Evolutionary conservation across 2,888 invertebrate genomes (phyloP), one percentile per base, ranked within the genome.

Genomic region (Furcula furcula): DNA sequence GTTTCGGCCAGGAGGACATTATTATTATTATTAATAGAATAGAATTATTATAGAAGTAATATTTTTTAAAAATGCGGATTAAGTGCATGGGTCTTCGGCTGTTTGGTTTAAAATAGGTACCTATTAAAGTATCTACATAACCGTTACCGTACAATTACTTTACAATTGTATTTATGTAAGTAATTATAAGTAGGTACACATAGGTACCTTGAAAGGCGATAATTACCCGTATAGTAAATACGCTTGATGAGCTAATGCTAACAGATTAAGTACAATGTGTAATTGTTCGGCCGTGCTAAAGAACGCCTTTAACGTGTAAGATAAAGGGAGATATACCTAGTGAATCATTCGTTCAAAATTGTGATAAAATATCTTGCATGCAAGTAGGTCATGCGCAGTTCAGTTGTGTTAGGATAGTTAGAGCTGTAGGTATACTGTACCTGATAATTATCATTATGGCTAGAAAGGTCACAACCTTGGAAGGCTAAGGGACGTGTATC

Each of bases 281-380:
- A 32, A 27, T 50, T 46, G 48, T 67, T 56, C 30, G 33, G 30
- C 13, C 12, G 28, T 30, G 33, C 7, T 43, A 37, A 42, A 44
- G 41, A 56, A 55, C 59, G 47, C 49, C 45, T 54, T 54, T 51
- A 63, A 29, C 43, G 52, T 46, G 48, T 42, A 55, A 63, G 65
- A 70, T 65, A 67, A 67, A 47, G 36, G 53, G 41, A 50, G 57
- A 60, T 63, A 51, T 65, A n/a, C n/a, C n/a, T n/a, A 45, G 45
- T 75, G 73, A 75, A 51, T 75, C 74, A 80, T 56, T 47, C 40
- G n/a, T 10, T 12, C 62, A 58, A 61, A 68, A 65, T 63, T 64
- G 46, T 68, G 66, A 72, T 76, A 72, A 69, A 72, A 67, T 44
- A 54, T 63, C 55, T 56, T 45, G 48, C 46, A 33, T 36, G 45